These are phyloP conservation scores for Lonchura striata DNA, from an alignment of 2,113 vertebrate genomes.

Conservation along the genomic window DNA sequence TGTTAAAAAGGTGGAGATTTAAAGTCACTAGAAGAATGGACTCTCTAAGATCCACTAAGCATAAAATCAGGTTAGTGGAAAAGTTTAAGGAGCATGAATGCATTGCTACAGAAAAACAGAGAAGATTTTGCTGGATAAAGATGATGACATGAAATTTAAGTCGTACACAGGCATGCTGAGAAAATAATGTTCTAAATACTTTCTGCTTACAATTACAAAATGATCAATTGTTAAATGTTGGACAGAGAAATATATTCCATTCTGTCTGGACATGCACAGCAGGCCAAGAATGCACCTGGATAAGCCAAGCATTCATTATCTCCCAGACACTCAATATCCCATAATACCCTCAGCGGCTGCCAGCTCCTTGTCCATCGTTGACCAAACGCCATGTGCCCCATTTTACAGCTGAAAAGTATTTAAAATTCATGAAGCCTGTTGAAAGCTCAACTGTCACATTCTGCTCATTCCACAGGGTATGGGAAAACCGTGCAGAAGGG, in stretches of 20 bases:
- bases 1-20: not conserved
- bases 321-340: conserved; percentile 85
- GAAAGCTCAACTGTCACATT: conserved; percentile 86
- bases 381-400: conserved; percentile 79
- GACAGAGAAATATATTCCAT: conserved; percentile 64
- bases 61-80: conserved; percentile 39
- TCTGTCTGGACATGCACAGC: conserved; percentile 69
- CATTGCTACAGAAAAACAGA: conserved; percentile 34
- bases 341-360: conserved; percentile 73
- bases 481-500: conserved; percentile 80
- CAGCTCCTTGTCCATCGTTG: conserved; percentile 73
- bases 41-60: not conserved
- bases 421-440: conserved; percentile 91
- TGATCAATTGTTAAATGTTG: conserved; percentile 71
- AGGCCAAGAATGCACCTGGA: conserved; percentile 83
- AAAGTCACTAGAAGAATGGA: not conserved
- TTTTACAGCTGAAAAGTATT: conserved; percentile 89
- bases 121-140: conserved; percentile 60
- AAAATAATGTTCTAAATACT: conserved; percentile 68
- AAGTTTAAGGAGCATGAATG: conserved; percentile 12
- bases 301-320: conserved; percentile 82
- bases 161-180: conserved; percentile 43
- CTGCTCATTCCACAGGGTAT: conserved; percentile 87
- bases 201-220: conserved; percentile 65
- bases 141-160: conserved; percentile 61